Evolutionary conservation across 2,888 invertebrate species (phyloP).

Genomic region (Congeria kusceri): DNA sequence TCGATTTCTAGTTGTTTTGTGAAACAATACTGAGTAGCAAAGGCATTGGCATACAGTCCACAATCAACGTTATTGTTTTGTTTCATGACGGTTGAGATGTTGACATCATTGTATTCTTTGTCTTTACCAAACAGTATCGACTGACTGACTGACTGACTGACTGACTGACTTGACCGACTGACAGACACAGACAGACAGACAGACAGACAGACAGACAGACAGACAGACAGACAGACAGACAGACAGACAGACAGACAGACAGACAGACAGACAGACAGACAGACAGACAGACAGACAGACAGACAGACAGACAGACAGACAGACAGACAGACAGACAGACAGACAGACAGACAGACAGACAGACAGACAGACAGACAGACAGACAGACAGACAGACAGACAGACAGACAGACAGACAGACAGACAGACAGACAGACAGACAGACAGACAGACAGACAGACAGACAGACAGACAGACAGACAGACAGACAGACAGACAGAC

Average conservation of each 20-base stretch:
- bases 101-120: too few species aligned
- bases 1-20: too few species aligned
- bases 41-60: too few species aligned
- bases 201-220: conserved; percentile 16
- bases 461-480: conserved; percentile 42
- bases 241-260: conserved; percentile 12
- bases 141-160: too few species aligned
- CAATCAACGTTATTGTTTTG: too few species aligned
- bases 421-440: conserved; percentile 40
- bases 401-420: conserved; percentile 37
- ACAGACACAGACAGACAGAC: conserved; percentile 18
- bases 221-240: conserved; percentile 17
- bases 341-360: conserved; percentile 16
- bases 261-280: conserved; percentile 18
- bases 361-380: conserved; percentile 15
- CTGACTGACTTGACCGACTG: conserved; percentile 31
- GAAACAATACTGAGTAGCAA: too few species aligned
- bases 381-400: conserved; percentile 37
- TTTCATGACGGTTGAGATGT: too few species aligned
- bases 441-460: conserved; percentile 41
- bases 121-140: too few species aligned
- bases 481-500: conserved; percentile 35
- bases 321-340: conserved; percentile 39
- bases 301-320: conserved; percentile 30
- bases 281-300: conserved; percentile 21